These are phyloP conservation scores for Ptilonorhynchus violaceus DNA, from an alignment of 2,113 vertebrate genomes.

Conservation along the genomic window DNA sequence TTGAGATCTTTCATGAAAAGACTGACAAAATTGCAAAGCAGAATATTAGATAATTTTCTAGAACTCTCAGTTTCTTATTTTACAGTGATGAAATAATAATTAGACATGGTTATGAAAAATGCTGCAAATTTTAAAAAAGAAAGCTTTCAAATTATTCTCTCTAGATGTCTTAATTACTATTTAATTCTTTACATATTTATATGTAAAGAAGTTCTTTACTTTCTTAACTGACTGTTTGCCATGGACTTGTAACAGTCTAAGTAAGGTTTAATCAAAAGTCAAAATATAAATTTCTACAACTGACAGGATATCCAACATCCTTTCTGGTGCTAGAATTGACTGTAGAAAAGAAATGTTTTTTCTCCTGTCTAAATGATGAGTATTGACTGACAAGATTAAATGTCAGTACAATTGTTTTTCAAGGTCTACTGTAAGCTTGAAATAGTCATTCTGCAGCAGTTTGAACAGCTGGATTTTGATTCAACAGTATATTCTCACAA, in stretches of 20 bases:
- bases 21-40: neutral
- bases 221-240: neutral
- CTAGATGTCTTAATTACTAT: neutral
- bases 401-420: neutral
- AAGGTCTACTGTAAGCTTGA: neutral
- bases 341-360: neutral
- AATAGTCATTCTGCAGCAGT: neutral
- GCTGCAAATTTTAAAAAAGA: neutral
- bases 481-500: neutral
- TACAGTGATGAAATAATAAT: neutral
- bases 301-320: neutral
- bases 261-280: neutral
- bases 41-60: neutral
- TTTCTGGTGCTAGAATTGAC: neutral
- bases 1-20: neutral
- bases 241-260: neutral
- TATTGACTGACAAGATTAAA: neutral
- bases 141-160: neutral
- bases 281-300: neutral
- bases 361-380: neutral
- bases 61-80: neutral
- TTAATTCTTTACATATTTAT: neutral
- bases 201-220: neutral
- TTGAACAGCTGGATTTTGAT: neutral
- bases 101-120: neutral